Evolutionary conservation across 2,113 vertebrate genomes (phyloP), one percentile per base, ranked within the genome.

Genomic region (Chauna torquata): DNA sequence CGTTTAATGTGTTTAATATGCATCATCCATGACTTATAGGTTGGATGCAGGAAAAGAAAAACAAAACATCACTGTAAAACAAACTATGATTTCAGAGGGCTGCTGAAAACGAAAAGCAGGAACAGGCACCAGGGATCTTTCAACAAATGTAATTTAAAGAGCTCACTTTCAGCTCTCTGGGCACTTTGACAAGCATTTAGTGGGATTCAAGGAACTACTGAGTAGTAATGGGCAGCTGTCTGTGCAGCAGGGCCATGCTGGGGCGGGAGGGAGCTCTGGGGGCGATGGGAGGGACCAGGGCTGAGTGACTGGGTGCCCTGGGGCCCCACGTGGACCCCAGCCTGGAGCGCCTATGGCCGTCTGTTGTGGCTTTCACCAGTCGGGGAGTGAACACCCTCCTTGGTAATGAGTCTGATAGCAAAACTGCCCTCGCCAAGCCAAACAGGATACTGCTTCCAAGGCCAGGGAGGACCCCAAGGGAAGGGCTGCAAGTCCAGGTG

Each of bases 91-190:
- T 96, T 96, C 93, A 93, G 92, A 94, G 92, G 95, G 94, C 69
- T 95, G 93, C 96, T 97, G 96, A 96, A 97, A 98, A 97, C 12
- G 13, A 75, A 97, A 96, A 95, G 96, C 94, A 97, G 91, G 88
- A 91, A 80, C 97, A 98, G 95, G 89, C 95, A 96, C 95, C n/a
- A 40, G 79, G 85, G 93, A 97, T 98, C 97, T 97, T 96, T 97
- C 97, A 97, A 96, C 76, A 85, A 97, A 98, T 96, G 95, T 96
- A 94, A 97, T 98, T 98, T 97, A 97, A 95, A 97, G 96, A 97
- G 92, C 95, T 98, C 90, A 72, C 74, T 78, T 91, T 97, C 94
- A 96, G 84, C 16, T 62, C 83, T 91, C 87, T 42, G 72, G 92
- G 97, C 88, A 92, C 72, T 96, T 95, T 97, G 97, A 98, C 97